phyloP scores from a whole-genome alignment of 2,797 vertebrate species.

The Siniperca undulata region DNA sequence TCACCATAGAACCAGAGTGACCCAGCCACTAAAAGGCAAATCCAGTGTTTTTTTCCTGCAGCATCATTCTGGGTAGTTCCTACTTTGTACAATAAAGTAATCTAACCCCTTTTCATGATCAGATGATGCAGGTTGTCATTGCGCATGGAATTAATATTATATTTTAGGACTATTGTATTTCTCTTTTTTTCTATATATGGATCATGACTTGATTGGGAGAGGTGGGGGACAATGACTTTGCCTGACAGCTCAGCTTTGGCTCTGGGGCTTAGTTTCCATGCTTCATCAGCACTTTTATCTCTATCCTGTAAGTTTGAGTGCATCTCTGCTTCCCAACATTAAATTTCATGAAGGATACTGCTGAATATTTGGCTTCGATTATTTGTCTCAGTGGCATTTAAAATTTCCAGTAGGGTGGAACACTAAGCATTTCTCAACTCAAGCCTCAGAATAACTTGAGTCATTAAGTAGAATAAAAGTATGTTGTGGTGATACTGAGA shows the following conservation, averaged over 20 bases:
- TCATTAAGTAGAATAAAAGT: constrained; percentile 1
- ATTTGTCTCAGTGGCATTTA: not conserved
- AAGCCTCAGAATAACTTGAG: constrained; percentile 2
- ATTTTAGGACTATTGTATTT: constrained; percentile 47
- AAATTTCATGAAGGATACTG: constrained; percentile 31
- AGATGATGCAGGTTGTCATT: constrained; percentile 28
- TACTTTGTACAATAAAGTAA: constrained; percentile 8
- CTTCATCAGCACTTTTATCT: constrained; percentile 53
- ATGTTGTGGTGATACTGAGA: not conserved
- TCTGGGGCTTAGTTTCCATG: constrained; percentile 36
- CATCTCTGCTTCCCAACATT: constrained; percentile 22
- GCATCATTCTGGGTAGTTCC: not conserved
- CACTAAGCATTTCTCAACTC: not conserved
- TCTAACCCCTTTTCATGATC: constrained; percentile 6
- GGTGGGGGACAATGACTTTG: constrained; percentile 33
- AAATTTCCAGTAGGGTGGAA: constrained; percentile 9
- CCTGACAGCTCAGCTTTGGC: constrained; percentile 35
- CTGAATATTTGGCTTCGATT: not conserved
- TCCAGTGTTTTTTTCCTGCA: not conserved
- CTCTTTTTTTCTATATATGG: constrained; percentile 23
- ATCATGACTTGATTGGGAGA: constrained; percentile 48
- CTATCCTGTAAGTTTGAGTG: constrained; percentile 4
- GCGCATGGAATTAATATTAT: constrained; percentile 39
- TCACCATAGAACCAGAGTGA: not conserved
- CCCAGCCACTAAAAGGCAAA: not conserved